Base-by-base conservation (phyloP, 1,140 invertebrate genomes). In the Asobara japonica region DNA sequence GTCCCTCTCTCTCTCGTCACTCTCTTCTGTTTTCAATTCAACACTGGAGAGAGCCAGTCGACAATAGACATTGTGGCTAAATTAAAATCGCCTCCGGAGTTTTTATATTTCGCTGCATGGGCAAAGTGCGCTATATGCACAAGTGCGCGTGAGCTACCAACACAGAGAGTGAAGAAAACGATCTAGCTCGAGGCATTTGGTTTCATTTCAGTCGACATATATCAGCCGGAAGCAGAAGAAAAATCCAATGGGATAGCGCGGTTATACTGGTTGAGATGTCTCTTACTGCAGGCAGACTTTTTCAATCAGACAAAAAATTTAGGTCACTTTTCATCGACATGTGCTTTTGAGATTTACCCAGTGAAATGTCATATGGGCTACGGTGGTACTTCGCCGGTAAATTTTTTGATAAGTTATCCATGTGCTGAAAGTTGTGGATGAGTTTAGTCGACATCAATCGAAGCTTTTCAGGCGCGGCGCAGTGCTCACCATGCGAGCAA, bases 1-100 rank as follows among this genome's bases (percentile, higher is more conserved):
- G 11, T 65, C 33, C 11, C 33, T 70, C 69, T 36, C 8, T 25
- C 13, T 45, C 41, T 18, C 38, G 8, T 27, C 0, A 74, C 73
- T 79, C 79, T 76, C 82, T 80, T 81, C 84, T 83, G 78, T 80
- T 75, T 79, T 77, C 75, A 62, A 30, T 62, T 16, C 51, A 56
- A 56, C 51, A 27, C 27, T 62, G 18, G 60, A 30, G 22, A 64
- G 70, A 75, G 79, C 69, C 74, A 74, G 72, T 77, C 82, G 85
- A 86, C 85, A 87, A 87, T 85, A 84, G 83, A 86, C 81, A 83
- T 83, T 85, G 83, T 82, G 83, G 86, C 80, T 84, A 85, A 87
- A 87, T 87, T 86, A 87, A 87, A 87, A 87, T 79, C 82, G 85
- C 86, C 86, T 82, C 78, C 82, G 84, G 86, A 84, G 78, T 84